Evolutionary conservation across 2,113 vertebrate species (phyloP).

Genomic region (Cyrtonyx montezumae): DNA sequence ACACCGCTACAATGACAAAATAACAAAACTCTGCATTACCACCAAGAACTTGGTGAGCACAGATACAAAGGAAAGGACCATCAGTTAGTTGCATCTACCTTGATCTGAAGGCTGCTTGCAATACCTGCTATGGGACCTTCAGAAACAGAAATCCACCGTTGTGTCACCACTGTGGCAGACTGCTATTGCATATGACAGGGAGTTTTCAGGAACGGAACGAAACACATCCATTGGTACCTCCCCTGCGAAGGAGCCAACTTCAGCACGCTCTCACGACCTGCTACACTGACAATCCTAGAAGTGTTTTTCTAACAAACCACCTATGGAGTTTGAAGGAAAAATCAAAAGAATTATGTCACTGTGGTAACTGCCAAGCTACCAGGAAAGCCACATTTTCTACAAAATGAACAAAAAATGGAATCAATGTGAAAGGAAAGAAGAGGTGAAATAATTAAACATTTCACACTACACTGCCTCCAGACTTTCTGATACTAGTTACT

Average conservation of each 20-base stretch:
- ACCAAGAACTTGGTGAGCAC: not conserved
- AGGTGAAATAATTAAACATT: not conserved
- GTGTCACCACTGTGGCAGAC: not conserved
- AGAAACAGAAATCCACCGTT: not conserved
- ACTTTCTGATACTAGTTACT: not conserved
- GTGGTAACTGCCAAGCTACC: not conserved
- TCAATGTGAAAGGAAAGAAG: not conserved
- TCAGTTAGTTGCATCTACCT: rapidly evolving
- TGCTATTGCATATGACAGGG: not conserved
- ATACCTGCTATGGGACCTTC: not conserved
- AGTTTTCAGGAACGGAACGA: not conserved
- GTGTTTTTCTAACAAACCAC: not conserved
- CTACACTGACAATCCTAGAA: not conserved
- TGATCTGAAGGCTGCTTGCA: not conserved
- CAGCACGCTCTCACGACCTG: not conserved
- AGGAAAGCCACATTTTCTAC: not conserved
- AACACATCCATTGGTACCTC: not conserved
- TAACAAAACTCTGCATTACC: not conserved
- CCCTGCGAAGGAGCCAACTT: not conserved
- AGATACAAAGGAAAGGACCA: not conserved
- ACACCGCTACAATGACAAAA: not conserved
- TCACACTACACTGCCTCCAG: not conserved
- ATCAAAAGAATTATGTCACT: not conserved
- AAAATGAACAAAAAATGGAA: not conserved
- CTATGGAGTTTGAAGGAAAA: not conserved